Conservation (phyloP, 2,888 invertebrate genomes). For the Plusia festucae region DNA sequence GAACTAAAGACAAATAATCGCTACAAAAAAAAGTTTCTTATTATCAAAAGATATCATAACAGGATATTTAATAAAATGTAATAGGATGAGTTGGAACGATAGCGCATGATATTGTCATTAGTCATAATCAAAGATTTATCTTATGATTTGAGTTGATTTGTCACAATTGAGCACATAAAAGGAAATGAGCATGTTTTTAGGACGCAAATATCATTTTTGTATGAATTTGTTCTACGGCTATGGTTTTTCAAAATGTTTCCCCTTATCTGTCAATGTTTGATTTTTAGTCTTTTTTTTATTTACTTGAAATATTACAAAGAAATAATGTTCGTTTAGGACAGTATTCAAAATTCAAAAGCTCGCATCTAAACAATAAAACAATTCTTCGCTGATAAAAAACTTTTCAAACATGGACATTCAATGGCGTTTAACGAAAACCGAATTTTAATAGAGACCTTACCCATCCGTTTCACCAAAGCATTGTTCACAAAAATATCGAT, state of each 20-base stretch:
- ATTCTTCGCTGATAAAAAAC: background rate
- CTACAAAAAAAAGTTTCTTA: slow-evolving; percentile 28
- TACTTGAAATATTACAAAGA: too few relatives aligned
- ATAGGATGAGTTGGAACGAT: slow-evolving; percentile 42
- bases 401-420: slow-evolving; percentile 18
- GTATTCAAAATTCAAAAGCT: background rate
- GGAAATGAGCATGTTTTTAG: slow-evolving; percentile 28
- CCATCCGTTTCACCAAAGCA: slow-evolving; percentile 41
- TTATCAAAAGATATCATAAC: slow-evolving; percentile 47
- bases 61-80: slow-evolving; percentile 54
- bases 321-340: background rate
- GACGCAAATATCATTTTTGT: slow-evolving; percentile 11
- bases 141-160: slow-evolving; percentile 46
- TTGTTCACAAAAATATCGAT: slow-evolving; percentile 63
- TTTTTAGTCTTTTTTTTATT: too few relatives aligned
- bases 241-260: background rate
- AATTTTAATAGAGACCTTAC: slow-evolving; percentile 42
- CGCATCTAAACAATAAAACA: background rate
- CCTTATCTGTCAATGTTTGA: background rate
- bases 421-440: slow-evolving; percentile 26
- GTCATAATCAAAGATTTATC: slow-evolving; percentile 58
- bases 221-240: background rate
- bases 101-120: slow-evolving; percentile 51
- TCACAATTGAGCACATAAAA: slow-evolving; percentile 50
- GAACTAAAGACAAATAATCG: slow-evolving; percentile 19